Evolutionary conservation across 2,797 vertebrate genomes (phyloP), one percentile per base, ranked within the genome.

Genomic region (Luscinia luscinia): DNA sequence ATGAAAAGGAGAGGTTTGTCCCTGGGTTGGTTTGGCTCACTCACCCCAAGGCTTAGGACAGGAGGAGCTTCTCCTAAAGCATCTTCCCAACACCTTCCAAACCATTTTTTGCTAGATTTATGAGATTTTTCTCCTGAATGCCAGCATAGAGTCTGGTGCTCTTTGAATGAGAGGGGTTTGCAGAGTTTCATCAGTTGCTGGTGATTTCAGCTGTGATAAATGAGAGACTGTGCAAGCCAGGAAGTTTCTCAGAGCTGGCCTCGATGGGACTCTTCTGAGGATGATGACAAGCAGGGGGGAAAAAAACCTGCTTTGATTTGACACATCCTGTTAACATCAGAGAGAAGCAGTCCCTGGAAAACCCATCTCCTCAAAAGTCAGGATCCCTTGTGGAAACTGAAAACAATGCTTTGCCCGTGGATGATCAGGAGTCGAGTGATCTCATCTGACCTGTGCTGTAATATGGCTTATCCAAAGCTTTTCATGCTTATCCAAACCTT

Each of bases 401-500:
- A 55, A 78, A 84, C 48, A 84, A 64, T 63, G 3, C 69, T 61
- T 75, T 20, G n/a, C 75, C 68, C 69, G 14, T 1, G 32, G 55
- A 7, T 7, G 23, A 74, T 43, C 91, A 61, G 48, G 76, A 38
- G 26, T 11, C 9, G 10, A 32, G 58, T 80, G 91, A 93, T 83
- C 82, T 85, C 75, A 90, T 49, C 90, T 2, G 49, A 87, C 94
- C 92, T 92, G 49, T 62, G n/a, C 80, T 78, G 88, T 82, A 80
- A 69, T 28, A 1, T 41, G 84, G 90, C 86, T 95, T 94, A 95
- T 30, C 86, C 83, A 73, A 84, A 84, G 93, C 90, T 86, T 92
- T 94, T 94, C 30, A 36, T 36, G 90, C 86, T 95, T 52, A 95
- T 94, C 94, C 92, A 93, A 49, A 57, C 76, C 81, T 64, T 78